A percentile compares a stretch with the other conserved stretches of the same genome.
These are phyloP conservation scores for Eristalis tenax DNA, from an alignment of 2,888 invertebrate species.

Conservation along the genomic window DNA sequence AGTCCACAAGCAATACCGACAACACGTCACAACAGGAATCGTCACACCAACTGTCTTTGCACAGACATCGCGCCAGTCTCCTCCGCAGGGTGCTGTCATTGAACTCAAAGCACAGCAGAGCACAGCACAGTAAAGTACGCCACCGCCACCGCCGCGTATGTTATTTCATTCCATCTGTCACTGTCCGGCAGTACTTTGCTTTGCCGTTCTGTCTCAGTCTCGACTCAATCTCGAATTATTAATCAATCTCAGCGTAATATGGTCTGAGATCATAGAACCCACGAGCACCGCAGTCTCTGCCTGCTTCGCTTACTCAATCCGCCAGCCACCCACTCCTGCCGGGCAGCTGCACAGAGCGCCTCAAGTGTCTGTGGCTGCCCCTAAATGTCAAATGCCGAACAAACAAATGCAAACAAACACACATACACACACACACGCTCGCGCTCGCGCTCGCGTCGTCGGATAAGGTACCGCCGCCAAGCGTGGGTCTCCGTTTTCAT, in stretches of 20 bases:
- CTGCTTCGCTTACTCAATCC: slow-evolving; percentile 60
- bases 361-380: slow-evolving; percentile 31
- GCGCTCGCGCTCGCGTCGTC: no score
- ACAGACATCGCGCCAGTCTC: slow-evolving; percentile 1
- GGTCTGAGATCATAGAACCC: slow-evolving; percentile 42
- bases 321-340: slow-evolving; percentile 37
- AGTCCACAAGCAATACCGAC: not conserved
- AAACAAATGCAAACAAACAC: slow-evolving; percentile 1
- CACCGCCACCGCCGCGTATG: not conserved
- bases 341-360: slow-evolving; percentile 4
- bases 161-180: slow-evolving; percentile 56
- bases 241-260: slow-evolving; percentile 58
- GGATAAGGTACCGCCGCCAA: slow-evolving; percentile 9
- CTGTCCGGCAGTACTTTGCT: slow-evolving; percentile 48
- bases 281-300: slow-evolving; percentile 44
- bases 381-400: slow-evolving; percentile 56
- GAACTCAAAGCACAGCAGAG: not conserved
- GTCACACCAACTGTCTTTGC: not conserved
- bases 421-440: not conserved
- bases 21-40: not conserved
- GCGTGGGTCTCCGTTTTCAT: slow-evolving; percentile 62
- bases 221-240: slow-evolving; percentile 59
- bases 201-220: not conserved
- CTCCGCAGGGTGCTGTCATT: not conserved
- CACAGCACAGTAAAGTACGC: not conserved